phyloP scores from a whole-genome alignment of 2,797 vertebrate genomes.

The Glyptemys insculpta region DNA sequence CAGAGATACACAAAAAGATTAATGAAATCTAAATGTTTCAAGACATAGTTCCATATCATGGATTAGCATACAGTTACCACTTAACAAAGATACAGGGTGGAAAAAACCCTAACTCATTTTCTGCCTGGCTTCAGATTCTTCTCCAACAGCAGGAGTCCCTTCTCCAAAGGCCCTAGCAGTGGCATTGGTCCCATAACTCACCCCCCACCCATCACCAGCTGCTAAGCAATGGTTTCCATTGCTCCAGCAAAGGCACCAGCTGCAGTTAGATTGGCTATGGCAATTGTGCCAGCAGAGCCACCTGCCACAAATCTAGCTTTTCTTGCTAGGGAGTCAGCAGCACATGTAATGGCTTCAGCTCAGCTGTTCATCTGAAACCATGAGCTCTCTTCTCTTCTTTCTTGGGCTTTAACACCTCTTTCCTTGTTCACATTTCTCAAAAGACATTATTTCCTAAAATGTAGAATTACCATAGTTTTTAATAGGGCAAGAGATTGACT shows the following conservation, averaged over 20 bases:
- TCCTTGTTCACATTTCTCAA: background rate
- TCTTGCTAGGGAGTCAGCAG: background rate
- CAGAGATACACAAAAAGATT: fast-evolving
- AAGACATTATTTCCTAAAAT: background rate
- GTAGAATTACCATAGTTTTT: background rate
- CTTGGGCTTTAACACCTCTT: background rate
- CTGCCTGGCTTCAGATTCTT: background rate
- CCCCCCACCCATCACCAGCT: background rate
- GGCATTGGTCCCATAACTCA: background rate
- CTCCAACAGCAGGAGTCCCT: background rate
- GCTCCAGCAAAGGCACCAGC: background rate
- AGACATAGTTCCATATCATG: fast-evolving
- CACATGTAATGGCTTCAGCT: background rate
- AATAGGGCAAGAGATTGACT: background rate
- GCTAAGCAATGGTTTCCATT: background rate
- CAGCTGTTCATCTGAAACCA: background rate
- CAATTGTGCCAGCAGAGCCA: background rate
- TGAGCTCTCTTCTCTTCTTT: background rate
- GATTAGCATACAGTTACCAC: background rate
- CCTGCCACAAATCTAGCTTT: background rate
- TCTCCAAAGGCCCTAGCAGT: background rate
- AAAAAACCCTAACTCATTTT: background rate
- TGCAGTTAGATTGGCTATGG: background rate
- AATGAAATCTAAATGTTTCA: background rate
- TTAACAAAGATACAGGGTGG: fast-evolving